Base-by-base conservation (phyloP, 92 coral and sea anemone species). In the Palythoa caribaeorum region DNA sequence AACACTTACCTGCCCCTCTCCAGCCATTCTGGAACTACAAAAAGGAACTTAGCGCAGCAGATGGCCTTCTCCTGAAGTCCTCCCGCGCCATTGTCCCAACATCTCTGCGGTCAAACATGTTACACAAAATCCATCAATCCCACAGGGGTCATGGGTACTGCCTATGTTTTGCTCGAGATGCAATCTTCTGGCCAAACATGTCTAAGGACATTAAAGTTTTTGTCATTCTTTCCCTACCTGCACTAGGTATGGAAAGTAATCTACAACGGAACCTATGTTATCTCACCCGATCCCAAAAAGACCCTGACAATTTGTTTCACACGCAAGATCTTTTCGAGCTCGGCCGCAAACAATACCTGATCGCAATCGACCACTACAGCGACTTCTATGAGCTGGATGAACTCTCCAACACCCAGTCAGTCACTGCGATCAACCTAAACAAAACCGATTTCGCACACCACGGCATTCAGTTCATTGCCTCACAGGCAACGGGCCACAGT, bases 291-390 rank as follows among this genome's bases (percentile, higher is more conserved):
- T 44, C 36, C 84, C 88, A 5, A 71, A 54, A 10, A 77, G 36
- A 13, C 80, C 62, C 5, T 88, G 90, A 87, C 80, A 88, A 38
- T 88, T 88, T 37, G 90, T 88, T 0, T 88, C 90, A 3, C 0
- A 28, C 28, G 28, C 91, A 88, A 36, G 88, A 83, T 75, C 83
- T 74, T 53, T 89, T 83, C 38, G 28, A 14, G 40, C 16, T 54
- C 44, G 69, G 16, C 6, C 79, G 48, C 28, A 28, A 28, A 28
- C 28, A 28, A 28, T 28, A 28, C 0, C 28, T 28, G 28, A 28
- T 28, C 28, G 28, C 28, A 28, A 28, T 28, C 28, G 28, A 28
- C 28, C 28, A 28, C 28, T 28, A 28, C 28, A 28, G 28, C 28
- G 28, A 28, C 28, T 28, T 28, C 28, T 28, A 28, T 28, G 28